Percentiles rank a stretch among this genome's conserved stretches.
phyloP scores from a whole-genome alignment of 2,888 invertebrate genomes.

The Drosophila helvetica region DNA sequence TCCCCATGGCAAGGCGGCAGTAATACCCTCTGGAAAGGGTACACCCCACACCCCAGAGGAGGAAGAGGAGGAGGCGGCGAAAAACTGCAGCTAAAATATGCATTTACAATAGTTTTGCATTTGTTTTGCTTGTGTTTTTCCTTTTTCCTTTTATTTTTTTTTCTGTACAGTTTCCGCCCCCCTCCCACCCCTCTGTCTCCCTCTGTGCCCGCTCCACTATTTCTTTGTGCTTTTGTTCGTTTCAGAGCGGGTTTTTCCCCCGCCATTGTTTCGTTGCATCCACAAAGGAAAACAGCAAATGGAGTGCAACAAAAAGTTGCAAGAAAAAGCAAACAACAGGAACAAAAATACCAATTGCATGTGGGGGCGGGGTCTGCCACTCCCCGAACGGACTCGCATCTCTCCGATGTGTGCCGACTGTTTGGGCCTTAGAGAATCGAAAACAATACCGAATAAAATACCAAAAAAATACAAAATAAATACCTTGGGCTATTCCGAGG shows the following conservation, averaged over 20 bases:
- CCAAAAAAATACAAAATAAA: not conserved
- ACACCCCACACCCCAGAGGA: not conserved
- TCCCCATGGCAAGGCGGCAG: too few species aligned
- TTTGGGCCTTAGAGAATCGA: not conserved
- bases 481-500: not conserved
- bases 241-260: conserved; percentile 14
- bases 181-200: not conserved
- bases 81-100: conserved; percentile 48
- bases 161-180: conserved; percentile 22
- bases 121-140: conserved; percentile 44
- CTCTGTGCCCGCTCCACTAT: conserved; percentile 21
- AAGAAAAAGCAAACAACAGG: conserved; percentile 19
- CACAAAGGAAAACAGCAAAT: conserved; percentile 68
- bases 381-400: not conserved
- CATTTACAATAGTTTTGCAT: conserved; percentile 70
- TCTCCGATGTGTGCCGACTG: not conserved
- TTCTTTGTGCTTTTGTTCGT: conserved; percentile 29
- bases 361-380: conserved; percentile 21
- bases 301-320: conserved; percentile 34
- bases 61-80: not conserved
- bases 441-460: too few species aligned
- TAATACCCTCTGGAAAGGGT: not conserved
- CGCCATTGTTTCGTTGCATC: conserved; percentile 58
- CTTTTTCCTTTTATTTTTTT: conserved; percentile 34
- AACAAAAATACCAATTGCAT: conserved; percentile 44